Conservation (phyloP, 2,797 vertebrate genomes). For the Yasuhikotakia modesta region DNA sequence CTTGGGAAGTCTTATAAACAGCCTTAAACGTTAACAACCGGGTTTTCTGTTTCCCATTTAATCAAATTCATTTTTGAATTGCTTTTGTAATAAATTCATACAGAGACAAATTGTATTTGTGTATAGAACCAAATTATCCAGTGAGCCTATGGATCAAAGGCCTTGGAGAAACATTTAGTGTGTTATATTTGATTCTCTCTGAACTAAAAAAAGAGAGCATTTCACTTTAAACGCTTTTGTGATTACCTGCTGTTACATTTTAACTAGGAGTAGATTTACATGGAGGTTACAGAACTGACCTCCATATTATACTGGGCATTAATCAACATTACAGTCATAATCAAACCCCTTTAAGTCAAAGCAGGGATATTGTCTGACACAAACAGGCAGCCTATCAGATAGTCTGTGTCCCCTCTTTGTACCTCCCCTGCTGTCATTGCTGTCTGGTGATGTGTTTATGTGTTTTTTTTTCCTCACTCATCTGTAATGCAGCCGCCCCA, state of each 20-base stretch:
- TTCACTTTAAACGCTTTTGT: conserved; percentile 1
- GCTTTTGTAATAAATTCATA: not conserved
- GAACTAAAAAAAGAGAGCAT: not conserved
- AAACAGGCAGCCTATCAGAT: conserved; percentile 26
- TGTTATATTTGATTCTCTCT: not conserved
- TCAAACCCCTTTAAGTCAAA: conserved; percentile 32
- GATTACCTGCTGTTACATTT: not conserved
- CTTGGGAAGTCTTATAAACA: too few species aligned
- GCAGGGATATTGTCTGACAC: conserved; percentile 39
- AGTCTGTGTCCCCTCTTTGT: conserved; percentile 15
- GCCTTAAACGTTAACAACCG: too few species aligned
- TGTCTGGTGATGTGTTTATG: conserved; percentile 66
- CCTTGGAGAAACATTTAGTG: not conserved
- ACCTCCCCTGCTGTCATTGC: conserved; percentile 53
- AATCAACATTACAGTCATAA: conserved; percentile 33
- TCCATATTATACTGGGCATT: conserved; percentile 17
- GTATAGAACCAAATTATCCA: not conserved
- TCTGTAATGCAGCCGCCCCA: conserved; percentile 55
- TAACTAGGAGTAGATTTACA: not conserved
- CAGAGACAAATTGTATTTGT: not conserved
- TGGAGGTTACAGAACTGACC: not conserved
- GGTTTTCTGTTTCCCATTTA: too few species aligned
- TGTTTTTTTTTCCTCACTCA: conserved; percentile 63
- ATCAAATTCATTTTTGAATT: not conserved
- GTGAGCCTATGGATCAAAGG: not conserved